Conservation (phyloP, 92 coral and sea anemone species). For the Actinernus sp. region DNA sequence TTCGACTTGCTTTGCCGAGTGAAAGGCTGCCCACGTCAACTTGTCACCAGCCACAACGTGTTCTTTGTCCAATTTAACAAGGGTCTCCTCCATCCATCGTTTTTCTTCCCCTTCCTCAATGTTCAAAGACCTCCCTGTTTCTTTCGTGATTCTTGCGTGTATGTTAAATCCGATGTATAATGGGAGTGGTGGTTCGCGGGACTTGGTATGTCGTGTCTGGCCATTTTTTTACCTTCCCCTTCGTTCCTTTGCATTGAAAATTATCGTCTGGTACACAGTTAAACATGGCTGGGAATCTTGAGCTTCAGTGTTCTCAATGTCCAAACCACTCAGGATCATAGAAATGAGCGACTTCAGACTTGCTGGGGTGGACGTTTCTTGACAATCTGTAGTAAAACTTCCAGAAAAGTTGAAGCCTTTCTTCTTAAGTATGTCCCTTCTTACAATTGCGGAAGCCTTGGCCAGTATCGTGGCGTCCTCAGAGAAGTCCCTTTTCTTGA, state of each 20-base stretch:
- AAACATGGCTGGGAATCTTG: conserved; percentile 76
- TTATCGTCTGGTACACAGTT: conserved; percentile 74
- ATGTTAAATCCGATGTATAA: conserved; percentile 61
- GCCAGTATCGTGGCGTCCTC: conserved; percentile 69
- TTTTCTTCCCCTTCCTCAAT: conserved; percentile 46
- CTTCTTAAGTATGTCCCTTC: conserved; percentile 61
- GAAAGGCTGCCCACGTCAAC: too few species aligned
- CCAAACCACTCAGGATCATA: conserved; percentile 59
- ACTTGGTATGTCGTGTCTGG: conserved; percentile 77
- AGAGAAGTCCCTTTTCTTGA: conserved; percentile 50
- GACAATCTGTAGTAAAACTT: conserved; percentile 59
- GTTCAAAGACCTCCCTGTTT: conserved; percentile 24
- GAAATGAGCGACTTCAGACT: conserved; percentile 62
- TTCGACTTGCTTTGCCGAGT: conserved; percentile 29
- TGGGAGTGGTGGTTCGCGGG: conserved; percentile 75
- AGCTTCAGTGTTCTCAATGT: conserved; percentile 71
- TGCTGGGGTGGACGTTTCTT: conserved; percentile 62
- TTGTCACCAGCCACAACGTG: too few species aligned
- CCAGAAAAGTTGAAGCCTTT: conserved; percentile 72
- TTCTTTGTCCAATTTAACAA: too few species aligned
- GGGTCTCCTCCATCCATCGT: conserved; percentile 48
- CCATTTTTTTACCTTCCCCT: conserved; percentile 63
- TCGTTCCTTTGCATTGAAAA: conserved; percentile 77
- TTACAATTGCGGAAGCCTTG: conserved; percentile 68
- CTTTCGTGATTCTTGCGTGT: conserved; percentile 56